Conservation (phyloP, 1,140 invertebrate species). For the Epicauta chinensis region DNA sequence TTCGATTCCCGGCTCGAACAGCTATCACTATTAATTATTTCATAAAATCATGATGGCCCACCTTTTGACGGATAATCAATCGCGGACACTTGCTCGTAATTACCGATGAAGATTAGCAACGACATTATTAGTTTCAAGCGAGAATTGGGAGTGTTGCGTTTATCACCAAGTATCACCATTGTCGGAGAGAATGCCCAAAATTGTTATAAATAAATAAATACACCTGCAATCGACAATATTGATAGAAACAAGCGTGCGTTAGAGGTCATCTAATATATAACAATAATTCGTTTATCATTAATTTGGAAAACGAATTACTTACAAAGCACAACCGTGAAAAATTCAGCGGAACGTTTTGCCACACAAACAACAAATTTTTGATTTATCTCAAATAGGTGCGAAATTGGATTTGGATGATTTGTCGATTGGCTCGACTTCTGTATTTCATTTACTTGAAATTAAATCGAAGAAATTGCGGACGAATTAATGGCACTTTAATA, state of each 20-base stretch:
- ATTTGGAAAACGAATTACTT: background rate
- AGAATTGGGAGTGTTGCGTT: background rate
- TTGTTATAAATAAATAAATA: background rate
- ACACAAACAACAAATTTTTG: too few species aligned
- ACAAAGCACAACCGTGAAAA: too few species aligned
- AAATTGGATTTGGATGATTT: slow-evolving; percentile 52
- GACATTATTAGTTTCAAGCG: slow-evolving; percentile 1
- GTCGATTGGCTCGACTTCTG: slow-evolving; percentile 35
- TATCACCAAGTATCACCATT: background rate
- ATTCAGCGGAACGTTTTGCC: too few species aligned
- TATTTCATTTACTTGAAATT: slow-evolving; percentile 36
- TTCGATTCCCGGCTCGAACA: too few species aligned
- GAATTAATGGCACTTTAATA: background rate
- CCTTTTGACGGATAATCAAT: background rate
- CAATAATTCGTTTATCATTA: background rate
- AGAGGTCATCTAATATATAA: too few species aligned
- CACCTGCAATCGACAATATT: too few species aligned
- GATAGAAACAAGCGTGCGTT: too few species aligned
- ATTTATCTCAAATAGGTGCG: slow-evolving; percentile 42
- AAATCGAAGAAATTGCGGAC: background rate
- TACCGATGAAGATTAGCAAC: background rate
- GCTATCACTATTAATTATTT: too few species aligned
- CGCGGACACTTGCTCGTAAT: background rate
- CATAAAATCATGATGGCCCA: too few species aligned
- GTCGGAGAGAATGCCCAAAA: too few species aligned